Evolutionary conservation across 2,113 vertebrate genomes (phyloP).

Genomic region (Eublepharis macularius): DNA sequence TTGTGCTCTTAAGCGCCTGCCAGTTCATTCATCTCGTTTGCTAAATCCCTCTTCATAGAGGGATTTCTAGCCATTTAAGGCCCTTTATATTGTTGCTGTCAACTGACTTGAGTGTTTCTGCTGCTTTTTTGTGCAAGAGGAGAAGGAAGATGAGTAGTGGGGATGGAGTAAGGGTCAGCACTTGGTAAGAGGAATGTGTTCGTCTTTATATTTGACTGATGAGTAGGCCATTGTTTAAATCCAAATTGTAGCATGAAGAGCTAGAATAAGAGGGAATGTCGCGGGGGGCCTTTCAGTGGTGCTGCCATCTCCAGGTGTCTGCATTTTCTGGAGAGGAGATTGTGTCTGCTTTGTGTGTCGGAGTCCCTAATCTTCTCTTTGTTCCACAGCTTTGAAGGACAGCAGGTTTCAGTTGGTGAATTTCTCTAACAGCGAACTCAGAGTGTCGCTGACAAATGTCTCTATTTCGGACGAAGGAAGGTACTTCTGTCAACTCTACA

Average conservation of each 20-base stretch:
- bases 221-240: background rate
- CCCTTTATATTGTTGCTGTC: no score
- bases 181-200: fast-evolving
- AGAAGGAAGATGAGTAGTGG: background rate
- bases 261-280: background rate
- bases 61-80: background rate
- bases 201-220: background rate
- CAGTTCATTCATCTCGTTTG: background rate
- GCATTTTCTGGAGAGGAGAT: background rate
- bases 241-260: background rate
- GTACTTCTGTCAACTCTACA: conserved; percentile 99
- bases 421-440: conserved; percentile 98
- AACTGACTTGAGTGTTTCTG: background rate
- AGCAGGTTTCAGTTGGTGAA: conserved; percentile 99
- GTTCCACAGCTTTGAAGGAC: conserved; percentile 92
- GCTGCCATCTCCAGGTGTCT: background rate
- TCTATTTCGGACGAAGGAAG: conserved; percentile 94
- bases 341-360: fast-evolving
- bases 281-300: background rate
- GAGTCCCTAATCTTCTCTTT: conserved; percentile 40
- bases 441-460: conserved; percentile 97
- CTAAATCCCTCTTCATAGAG: background rate
- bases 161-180: background rate
- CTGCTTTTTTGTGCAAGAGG: background rate
- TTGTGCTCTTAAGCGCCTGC: background rate